Percentiles rank a stretch among this genome's conserved stretches.
These are phyloP conservation scores for Peromyscus nudipes DNA, from an alignment of 2,797 vertebrate species.

Conservation along the genomic window DNA sequence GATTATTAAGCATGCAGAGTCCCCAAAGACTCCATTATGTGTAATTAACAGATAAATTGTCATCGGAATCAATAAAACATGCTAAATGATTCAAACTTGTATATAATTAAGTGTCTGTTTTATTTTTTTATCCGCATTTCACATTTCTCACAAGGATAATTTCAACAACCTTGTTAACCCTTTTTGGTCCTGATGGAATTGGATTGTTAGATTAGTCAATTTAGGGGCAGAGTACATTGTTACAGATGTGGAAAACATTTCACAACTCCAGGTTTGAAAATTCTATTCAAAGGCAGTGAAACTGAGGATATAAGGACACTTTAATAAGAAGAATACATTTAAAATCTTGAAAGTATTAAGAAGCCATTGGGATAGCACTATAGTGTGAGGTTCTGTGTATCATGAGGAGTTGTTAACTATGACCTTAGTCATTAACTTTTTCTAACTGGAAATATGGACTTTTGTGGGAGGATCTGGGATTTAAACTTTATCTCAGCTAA, in stretches of 20 bases:
- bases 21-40: slow-evolving; percentile 89
- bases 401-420: not conserved
- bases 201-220: slow-evolving; percentile 68
- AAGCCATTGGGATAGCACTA: not conserved
- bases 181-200: slow-evolving; percentile 76
- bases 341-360: not conserved
- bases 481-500: not conserved
- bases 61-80: slow-evolving; percentile 91
- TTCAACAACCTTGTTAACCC: slow-evolving; percentile 84
- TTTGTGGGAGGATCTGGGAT: not conserved
- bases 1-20: slow-evolving; percentile 90
- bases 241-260: slow-evolving; percentile 67
- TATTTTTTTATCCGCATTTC: slow-evolving; percentile 81
- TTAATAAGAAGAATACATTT: not conserved
- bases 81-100: slow-evolving; percentile 91
- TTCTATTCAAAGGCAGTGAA: not conserved
- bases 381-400: fast-evolving
- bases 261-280: slow-evolving; percentile 61
- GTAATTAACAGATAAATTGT: slow-evolving; percentile 92
- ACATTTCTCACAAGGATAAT: slow-evolving; percentile 86
- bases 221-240: slow-evolving; percentile 70
- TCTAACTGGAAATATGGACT: not conserved
- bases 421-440: not conserved
- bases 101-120: slow-evolving; percentile 90
- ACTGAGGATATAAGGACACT: not conserved